Base-by-base conservation (phyloP, 2,888 invertebrate species). In the Blastobasis lacticolella region DNA sequence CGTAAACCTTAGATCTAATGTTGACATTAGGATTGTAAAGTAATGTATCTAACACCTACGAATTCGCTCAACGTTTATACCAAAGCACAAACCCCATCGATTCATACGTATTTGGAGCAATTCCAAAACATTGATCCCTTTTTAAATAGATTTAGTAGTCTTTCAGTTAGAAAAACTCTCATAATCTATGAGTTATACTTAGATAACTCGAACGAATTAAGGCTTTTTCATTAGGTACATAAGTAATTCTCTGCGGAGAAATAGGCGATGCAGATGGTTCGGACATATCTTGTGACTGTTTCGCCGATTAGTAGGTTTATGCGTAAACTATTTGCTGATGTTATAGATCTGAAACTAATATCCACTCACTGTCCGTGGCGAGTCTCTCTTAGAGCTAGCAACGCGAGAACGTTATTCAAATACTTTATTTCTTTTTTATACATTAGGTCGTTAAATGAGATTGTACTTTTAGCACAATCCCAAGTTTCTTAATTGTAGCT, bases 71-170 rank as follows among this genome's bases (percentile, higher is more conserved):
- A 87, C 77, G 75, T 84, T 85, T 85, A 88, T 88, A 88, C 87
- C 87, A 88, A 88, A 88, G 88, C 86, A 85, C 88, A 85, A 84
- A 83, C 75, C 88, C 88, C 88, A 88, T 85, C 88, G 88, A 87
- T 81, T 81, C 84, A 78, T 80, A 77, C 75, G 74, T 78, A 79
- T 75, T 78, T 71, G 73, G 77, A 81, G 77, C 81, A 81, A 76
- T 78, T 74, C 74, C 78, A 73, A 76, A 77, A 80, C 78, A 76
- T 77, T 76, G 64, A 75, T 71, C 73, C 53, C 63, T 68, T 69
- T 73, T 74, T 75, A 76, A 65, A 70, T 86, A 86, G 87, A 88
- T 87, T 88, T 83, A 78, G 80, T 81, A 83, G 88, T 87, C 86
- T 86, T 88, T 88, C 88, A 81, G 56, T 66, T 63, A 65, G 84